Evolutionary conservation across 2,888 invertebrate genomes (phyloP).

Genomic region (Eubasilissa splendida): DNA sequence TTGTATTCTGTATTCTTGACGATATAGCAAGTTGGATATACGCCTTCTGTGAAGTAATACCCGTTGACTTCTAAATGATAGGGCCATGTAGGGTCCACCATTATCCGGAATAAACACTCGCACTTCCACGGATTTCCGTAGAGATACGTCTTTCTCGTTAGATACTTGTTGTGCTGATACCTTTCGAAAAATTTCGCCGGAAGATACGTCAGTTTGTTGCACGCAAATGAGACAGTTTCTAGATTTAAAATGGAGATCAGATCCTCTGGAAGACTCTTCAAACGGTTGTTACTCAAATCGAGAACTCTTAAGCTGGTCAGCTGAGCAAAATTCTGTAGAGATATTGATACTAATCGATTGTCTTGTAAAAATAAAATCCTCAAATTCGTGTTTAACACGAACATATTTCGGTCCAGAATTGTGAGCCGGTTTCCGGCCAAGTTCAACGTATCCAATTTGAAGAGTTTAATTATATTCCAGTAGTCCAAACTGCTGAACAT

Average conservation of each 20-base stretch:
- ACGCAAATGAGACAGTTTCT: neutral
- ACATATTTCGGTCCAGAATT: neutral
- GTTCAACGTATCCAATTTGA: conserved; percentile 7
- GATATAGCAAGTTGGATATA: neutral
- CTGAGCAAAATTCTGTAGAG: neutral
- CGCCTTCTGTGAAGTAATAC: neutral
- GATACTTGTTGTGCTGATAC: neutral
- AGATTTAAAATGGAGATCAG: neutral
- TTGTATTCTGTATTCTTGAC: no score
- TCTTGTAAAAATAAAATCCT: neutral
- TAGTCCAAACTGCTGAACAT: neutral
- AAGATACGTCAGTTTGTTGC: conserved; percentile 3
- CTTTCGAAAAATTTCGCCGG: neutral
- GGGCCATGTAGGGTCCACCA: neutral
- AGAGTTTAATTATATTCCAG: neutral
- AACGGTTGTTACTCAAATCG: neutral
- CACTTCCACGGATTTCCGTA: conserved; percentile 26
- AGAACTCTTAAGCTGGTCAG: neutral
- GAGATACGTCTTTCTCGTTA: neutral
- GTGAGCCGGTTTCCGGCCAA: conserved; percentile 1
- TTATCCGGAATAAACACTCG: neutral
- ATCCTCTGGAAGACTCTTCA: neutral
- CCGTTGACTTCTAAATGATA: neutral
- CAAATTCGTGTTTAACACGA: neutral
- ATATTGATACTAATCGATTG: neutral